Conservation (phyloP, 2,888 invertebrate species). For the Dryobota labecula region DNA sequence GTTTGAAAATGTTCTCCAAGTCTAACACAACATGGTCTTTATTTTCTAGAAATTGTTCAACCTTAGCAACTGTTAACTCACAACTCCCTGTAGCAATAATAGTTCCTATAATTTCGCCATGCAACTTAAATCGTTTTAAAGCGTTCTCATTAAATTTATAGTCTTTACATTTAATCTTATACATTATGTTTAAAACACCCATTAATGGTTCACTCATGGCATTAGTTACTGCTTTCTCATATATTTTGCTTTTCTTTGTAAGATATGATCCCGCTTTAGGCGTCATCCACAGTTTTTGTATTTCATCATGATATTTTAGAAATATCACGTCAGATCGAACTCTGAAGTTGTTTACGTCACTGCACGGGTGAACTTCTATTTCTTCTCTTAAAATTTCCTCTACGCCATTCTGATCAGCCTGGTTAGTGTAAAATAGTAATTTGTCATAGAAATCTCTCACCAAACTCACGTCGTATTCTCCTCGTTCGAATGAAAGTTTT, state of each 20-base stretch:
- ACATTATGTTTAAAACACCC: neutral
- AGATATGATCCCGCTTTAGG: neutral
- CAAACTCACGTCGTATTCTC: neutral
- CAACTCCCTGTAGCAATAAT: neutral
- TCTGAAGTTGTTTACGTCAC: neutral
- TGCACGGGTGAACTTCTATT: constrained; percentile 1
- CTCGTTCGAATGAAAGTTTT: neutral
- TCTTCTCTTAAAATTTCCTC: constrained; percentile 6
- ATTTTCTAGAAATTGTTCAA: neutral
- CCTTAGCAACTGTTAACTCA: neutral
- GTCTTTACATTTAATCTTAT: neutral
- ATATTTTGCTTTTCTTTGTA: constrained; percentile 5
- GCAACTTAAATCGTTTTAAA: neutral
- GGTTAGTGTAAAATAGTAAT: neutral
- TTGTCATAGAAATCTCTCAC: constrained; percentile 2
- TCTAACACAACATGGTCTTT: neutral
- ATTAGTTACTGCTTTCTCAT: neutral
- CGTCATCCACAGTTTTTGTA: constrained; percentile 5
- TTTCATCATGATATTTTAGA: constrained; percentile 3
- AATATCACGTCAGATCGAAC: neutral
- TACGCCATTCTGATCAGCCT: constrained; percentile 9
- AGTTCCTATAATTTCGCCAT: neutral
- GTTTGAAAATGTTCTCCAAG: neutral
- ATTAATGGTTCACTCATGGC: neutral
- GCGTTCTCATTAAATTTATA: neutral